Percentiles rank a stretch among this genome's conserved stretches.
Conservation (phyloP, 2,797 vertebrate genomes). For the Sebastes minor region DNA sequence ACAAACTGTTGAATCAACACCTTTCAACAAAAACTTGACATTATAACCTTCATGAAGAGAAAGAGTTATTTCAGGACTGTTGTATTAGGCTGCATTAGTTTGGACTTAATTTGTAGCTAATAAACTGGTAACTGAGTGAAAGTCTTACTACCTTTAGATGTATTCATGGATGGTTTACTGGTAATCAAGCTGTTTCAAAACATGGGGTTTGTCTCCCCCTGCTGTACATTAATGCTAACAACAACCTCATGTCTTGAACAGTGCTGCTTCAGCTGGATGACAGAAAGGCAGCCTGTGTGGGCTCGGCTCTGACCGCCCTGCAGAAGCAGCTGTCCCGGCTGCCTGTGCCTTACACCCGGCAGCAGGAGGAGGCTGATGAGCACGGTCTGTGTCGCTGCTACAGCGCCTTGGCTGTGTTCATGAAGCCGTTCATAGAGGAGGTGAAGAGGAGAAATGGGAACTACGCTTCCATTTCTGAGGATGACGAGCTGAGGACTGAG, state of each 20-base stretch:
- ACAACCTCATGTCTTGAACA: conserved; percentile 37
- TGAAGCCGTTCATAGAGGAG: conserved; percentile 87
- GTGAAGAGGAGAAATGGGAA: conserved; percentile 71
- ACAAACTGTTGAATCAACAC: not conserved
- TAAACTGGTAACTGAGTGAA: too few species aligned
- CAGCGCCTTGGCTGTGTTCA: conserved; percentile 82
- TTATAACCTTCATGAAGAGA: not conserved
- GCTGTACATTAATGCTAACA: conserved; percentile 33
- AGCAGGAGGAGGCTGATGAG: conserved; percentile 87
- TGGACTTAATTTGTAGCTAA: not conserved
- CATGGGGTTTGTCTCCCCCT: conserved; percentile 55
- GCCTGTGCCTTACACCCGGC: conserved; percentile 88
- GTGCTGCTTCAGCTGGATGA: conserved; percentile 86
- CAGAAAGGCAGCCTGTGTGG: conserved; percentile 83
- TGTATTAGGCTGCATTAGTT: not conserved
- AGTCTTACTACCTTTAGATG: not conserved
- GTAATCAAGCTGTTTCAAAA: not conserved
- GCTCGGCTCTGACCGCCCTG: conserved; percentile 84
- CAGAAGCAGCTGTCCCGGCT: conserved; percentile 87
- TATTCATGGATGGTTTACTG: not conserved
- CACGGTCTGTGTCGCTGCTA: conserved; percentile 88
- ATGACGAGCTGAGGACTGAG: conserved; percentile 84
- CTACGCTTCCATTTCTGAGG: conserved; percentile 25
- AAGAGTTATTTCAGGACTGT: not conserved
- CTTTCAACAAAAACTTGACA: not conserved